These are phyloP conservation scores for Chrysochloris asiatica DNA, from an alignment of 2,113 vertebrate species.

Conservation along the genomic window DNA sequence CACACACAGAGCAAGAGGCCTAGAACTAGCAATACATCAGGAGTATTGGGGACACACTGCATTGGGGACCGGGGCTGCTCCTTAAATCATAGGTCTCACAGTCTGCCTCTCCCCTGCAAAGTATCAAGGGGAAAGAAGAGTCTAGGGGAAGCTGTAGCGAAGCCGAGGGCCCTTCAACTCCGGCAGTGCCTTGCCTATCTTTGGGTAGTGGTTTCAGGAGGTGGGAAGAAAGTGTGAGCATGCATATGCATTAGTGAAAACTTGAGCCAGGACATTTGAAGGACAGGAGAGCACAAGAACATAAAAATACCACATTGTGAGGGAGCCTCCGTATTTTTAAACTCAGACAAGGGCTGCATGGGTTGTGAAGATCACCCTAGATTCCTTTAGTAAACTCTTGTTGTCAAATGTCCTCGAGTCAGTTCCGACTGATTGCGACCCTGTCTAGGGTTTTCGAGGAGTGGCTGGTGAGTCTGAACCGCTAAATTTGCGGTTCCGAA, in stretches of 20 bases:
- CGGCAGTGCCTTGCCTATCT: not conserved
- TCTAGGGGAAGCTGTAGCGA: not conserved
- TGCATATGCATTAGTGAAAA: not conserved
- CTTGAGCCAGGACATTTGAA: not conserved
- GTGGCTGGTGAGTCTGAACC: too few species aligned
- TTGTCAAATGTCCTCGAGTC: too few species aligned
- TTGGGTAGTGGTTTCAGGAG: not conserved
- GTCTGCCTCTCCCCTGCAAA: not conserved
- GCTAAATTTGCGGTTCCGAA: too few species aligned
- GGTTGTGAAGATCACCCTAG: not conserved
- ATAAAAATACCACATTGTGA: not conserved
- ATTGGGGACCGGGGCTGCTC: not conserved
- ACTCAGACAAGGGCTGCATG: not conserved
- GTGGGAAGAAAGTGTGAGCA: not conserved
- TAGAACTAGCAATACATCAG: not conserved
- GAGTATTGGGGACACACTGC: not conserved
- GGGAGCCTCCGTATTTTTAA: not conserved
- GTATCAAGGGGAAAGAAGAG: too few species aligned
- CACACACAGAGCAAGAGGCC: not conserved
- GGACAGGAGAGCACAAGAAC: not conserved
- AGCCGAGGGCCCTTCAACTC: not conserved
- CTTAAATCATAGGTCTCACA: not conserved
- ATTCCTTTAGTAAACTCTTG: constrained; percentile 26
- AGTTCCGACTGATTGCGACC: too few species aligned
- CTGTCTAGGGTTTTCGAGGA: too few species aligned